Base-by-base conservation (phyloP, 2,797 vertebrate genomes). In the Gobionotothen gibberifrons region DNA sequence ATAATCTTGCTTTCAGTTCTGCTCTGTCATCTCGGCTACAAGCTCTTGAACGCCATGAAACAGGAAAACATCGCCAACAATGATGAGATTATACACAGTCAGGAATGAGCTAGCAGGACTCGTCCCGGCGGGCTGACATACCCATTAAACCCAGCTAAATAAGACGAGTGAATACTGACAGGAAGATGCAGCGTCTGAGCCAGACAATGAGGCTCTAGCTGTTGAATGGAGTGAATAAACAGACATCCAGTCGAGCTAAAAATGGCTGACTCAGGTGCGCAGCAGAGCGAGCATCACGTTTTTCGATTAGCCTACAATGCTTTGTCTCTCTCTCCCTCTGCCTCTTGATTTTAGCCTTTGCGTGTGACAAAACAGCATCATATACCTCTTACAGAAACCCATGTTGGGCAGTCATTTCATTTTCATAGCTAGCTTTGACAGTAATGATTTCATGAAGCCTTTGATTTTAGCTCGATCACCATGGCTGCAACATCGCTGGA, bases 201-300 rank as follows among this genome's bases (percentile, higher is more conserved):
- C 70, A 70, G 59, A 75, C 77, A 72, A 69, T 56, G 51, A 81
- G 49, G 47, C 69, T 77, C 44, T 46, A 19, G 65, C 79, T 79
- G 85, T 56, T 78, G 69, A 84, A 77, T 52, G 40, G 26, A 58
- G 77, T 69, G 83, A 85, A 88, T 78, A 85, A 91, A 84, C 78
- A 88, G 55, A 85, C 86, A 87, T 87, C 64, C 76, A 56, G 57
- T 69, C 0, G 17, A 49, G 64, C 63, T 84, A 84, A 87, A 90
- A 93, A 90, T 85, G 87, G 85, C 86, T 92, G 90, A 92, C 76
- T 93, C 89, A 93, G 84, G 78, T 81, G 57, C 59, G 47, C 29
- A 46, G 79, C 56, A 62, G 59, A 69, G 67, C 72, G 76, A 71
- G 64, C 63, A 26, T 49, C 48, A 21, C 59, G 72, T 68, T 57